phyloP scores from a whole-genome alignment of 2,888 invertebrate genomes.

The Taphrorychus bicolor region DNA sequence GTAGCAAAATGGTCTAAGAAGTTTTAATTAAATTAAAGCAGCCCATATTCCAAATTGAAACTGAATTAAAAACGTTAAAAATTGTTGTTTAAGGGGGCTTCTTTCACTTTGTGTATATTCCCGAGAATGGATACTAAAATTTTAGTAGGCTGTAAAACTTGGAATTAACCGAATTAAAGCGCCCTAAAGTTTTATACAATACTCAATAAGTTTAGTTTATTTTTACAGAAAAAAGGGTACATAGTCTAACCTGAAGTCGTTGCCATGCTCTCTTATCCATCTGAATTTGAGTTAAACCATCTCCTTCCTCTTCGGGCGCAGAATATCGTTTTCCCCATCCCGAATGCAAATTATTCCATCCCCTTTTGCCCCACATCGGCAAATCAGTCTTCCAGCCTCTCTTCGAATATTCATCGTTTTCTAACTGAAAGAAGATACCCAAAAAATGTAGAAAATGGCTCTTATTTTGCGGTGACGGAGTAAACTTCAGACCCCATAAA shows the following conservation, averaged over 20 bases:
- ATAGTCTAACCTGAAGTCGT: conserved; percentile 36
- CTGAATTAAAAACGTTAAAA: background rate
- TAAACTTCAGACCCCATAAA: conserved; percentile 1
- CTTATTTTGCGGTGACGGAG: background rate
- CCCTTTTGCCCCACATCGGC: conserved; percentile 67
- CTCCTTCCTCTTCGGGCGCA: conserved; percentile 44
- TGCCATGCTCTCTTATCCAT: conserved; percentile 69
- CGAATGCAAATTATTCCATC: conserved; percentile 66
- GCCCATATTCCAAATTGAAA: background rate
- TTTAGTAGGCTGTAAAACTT: background rate
- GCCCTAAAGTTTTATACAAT: background rate
- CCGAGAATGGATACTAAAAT: background rate
- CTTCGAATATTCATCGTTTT: conserved; percentile 67
- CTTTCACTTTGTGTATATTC: background rate
- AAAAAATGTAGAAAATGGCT: background rate
- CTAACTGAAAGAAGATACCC: conserved; percentile 57
- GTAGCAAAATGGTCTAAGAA: background rate
- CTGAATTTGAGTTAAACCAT: conserved; percentile 43
- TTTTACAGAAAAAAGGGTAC: background rate
- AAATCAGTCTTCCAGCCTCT: conserved; percentile 68
- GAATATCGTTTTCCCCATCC: conserved; percentile 66
- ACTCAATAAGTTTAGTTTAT: background rate
- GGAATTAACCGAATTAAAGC: background rate
- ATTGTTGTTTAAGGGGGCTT: background rate
- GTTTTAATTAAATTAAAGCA: background rate